Evolutionary conservation across 53 echinoderm and acorn worm genomes (phyloP).

Genomic region (Temnopleurus reevesii): DNA sequence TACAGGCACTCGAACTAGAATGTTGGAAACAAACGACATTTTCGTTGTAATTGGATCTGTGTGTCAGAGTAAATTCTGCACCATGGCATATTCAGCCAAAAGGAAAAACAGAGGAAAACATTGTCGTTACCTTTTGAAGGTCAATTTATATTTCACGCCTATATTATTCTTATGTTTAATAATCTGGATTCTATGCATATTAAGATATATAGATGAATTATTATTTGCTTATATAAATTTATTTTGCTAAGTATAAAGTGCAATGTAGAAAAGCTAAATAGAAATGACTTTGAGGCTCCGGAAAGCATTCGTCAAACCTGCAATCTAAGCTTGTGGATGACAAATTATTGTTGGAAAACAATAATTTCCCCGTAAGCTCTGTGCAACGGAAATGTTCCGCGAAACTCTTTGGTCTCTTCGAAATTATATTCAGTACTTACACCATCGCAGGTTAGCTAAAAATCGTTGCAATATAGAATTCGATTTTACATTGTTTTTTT

Average conservation of each 20-base stretch:
- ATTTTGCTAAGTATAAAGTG: background rate
- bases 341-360: no score
- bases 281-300: background rate
- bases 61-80: no score
- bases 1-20: no score
- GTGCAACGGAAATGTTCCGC: background rate
- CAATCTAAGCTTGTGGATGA: no score
- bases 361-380: no score
- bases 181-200: slow-evolving; percentile 39
- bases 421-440: background rate
- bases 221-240: background rate
- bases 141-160: background rate
- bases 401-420: background rate
- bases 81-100: no score
- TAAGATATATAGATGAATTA: slow-evolving; percentile 8
- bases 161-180: slow-evolving; percentile 14
- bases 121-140: background rate
- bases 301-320: no score
- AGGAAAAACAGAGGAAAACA: background rate
- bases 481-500: background rate
- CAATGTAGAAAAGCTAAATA: background rate
- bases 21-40: no score
- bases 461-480: background rate
- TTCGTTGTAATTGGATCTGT: no score
- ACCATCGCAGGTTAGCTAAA: background rate